A percentile compares a stretch with the other conserved stretches of the same genome.
Conservation (phyloP, 30 jellyfish, hydroid and myxozoan species). For the Turritopsis rubra region DNA sequence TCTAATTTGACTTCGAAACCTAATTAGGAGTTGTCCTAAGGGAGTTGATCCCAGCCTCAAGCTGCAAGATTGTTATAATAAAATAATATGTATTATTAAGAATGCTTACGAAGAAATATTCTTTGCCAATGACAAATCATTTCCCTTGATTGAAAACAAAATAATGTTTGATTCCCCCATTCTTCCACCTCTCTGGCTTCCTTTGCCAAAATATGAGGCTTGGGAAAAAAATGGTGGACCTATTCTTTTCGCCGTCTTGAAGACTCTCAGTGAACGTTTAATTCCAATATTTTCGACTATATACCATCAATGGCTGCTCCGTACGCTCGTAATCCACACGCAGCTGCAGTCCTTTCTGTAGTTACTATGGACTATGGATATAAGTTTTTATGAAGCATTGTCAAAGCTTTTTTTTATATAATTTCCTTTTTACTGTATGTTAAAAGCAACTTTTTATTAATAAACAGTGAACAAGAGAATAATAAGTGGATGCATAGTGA, state of each 20-base stretch:
- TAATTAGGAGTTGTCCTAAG: too few species aligned
- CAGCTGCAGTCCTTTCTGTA: neutral
- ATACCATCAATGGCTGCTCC: neutral
- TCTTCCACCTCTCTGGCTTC: conserved; percentile 16
- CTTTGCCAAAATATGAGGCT: conserved; percentile 49
- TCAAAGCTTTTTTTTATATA: neutral
- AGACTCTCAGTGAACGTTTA: neutral
- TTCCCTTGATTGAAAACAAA: conserved; percentile 84
- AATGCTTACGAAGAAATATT: conserved; percentile 65
- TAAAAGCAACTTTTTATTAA: too few species aligned
- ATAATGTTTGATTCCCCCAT: conserved; percentile 81
- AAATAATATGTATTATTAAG: too few species aligned
- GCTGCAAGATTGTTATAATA: too few species aligned
- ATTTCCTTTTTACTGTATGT: neutral
- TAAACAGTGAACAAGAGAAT: too few species aligned
- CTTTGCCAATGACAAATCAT: conserved; percentile 66
- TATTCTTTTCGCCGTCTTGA: conserved; percentile 41
- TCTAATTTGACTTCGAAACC: too few species aligned
- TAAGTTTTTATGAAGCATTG: neutral
- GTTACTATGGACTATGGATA: neutral
- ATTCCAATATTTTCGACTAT: neutral
- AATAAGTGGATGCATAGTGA: too few species aligned
- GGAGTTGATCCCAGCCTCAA: too few species aligned
- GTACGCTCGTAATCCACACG: neutral
- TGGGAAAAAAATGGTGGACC: conserved; percentile 39